These are phyloP conservation scores for Otocyon megalotis DNA, from an alignment of 2,113 vertebrate species.

Conservation along the genomic window DNA sequence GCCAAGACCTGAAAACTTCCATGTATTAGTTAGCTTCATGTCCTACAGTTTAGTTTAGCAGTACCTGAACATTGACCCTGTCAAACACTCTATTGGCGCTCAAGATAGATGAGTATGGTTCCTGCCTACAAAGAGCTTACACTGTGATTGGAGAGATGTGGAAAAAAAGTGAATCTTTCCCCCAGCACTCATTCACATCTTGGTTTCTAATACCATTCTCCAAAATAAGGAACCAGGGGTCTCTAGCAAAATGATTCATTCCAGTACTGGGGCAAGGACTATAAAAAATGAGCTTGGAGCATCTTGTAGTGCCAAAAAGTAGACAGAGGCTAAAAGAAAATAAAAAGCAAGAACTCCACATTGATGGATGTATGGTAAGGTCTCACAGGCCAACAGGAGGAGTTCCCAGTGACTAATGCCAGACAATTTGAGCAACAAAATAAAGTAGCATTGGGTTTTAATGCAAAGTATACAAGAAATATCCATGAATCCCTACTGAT, in stretches of 20 bases:
- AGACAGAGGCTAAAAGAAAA: not conserved
- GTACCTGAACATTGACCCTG: not conserved
- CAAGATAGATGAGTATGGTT: not conserved
- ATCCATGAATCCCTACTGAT: not conserved
- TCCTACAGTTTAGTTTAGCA: constrained; percentile 23
- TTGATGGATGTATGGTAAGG: not conserved
- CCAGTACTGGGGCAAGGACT: not conserved
- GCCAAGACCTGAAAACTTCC: constrained; percentile 71
- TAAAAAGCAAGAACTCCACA: not conserved
- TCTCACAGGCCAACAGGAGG: not conserved
- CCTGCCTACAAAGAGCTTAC: not conserved
- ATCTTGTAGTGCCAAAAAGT: constrained; percentile 25
- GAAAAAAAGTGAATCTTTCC: not conserved
- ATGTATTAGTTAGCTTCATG: constrained; percentile 8
- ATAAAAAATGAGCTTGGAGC: not conserved
- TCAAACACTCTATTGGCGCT: not conserved
- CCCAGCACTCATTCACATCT: not conserved
- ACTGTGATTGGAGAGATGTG: not conserved
- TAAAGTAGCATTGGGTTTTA: not conserved
- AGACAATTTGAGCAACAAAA: constrained; percentile 26
- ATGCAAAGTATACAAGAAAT: constrained; percentile 32
- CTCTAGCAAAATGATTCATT: constrained; percentile 31
- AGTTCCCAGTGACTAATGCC: not conserved
- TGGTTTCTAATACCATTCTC: constrained; percentile 40
- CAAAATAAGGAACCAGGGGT: not conserved